Evolutionary conservation across 1,140 invertebrate species (phyloP).

Genomic region (Cheumatopsyche charites): DNA sequence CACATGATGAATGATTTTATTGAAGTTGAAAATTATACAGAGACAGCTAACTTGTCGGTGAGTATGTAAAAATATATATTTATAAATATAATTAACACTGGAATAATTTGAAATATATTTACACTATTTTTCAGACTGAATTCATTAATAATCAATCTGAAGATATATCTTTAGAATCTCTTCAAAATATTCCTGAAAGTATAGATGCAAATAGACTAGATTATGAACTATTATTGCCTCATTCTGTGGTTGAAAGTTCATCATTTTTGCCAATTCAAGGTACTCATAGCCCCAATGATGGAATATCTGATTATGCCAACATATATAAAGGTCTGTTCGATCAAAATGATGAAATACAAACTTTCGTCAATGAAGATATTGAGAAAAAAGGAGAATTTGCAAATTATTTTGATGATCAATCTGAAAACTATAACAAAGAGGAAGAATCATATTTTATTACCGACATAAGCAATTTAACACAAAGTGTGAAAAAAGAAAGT

Average conservation of each 20-base stretch:
- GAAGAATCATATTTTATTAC: constrained; percentile 32
- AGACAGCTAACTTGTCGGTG: background rate
- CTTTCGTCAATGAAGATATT: constrained; percentile 9
- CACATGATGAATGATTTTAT: constrained; percentile 10
- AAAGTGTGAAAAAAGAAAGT: constrained; percentile 21
- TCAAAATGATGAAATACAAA: constrained; percentile 8
- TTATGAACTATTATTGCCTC: constrained; percentile 33
- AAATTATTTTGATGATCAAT: constrained; percentile 1
- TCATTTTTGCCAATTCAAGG: constrained; percentile 14
- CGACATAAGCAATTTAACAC: constrained; percentile 26
- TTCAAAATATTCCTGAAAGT: constrained; percentile 16
- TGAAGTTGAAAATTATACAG: background rate
- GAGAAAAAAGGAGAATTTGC: constrained; percentile 24
- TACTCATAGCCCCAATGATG: constrained; percentile 1
- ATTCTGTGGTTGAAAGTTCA: constrained; percentile 27
- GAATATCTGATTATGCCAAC: constrained; percentile 17
- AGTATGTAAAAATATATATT: background rate
- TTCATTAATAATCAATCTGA: constrained; percentile 10
- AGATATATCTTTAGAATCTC: background rate
- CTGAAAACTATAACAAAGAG: background rate
- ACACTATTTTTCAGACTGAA: constrained; percentile 11
- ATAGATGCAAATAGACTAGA: constrained; percentile 23
- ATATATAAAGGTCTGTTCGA: constrained; percentile 21
- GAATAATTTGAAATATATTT: too few relatives aligned
- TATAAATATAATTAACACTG: constrained; percentile 8